Conservation (phyloP, 2,888 invertebrate genomes). For the Masnerella sp. region DNA sequence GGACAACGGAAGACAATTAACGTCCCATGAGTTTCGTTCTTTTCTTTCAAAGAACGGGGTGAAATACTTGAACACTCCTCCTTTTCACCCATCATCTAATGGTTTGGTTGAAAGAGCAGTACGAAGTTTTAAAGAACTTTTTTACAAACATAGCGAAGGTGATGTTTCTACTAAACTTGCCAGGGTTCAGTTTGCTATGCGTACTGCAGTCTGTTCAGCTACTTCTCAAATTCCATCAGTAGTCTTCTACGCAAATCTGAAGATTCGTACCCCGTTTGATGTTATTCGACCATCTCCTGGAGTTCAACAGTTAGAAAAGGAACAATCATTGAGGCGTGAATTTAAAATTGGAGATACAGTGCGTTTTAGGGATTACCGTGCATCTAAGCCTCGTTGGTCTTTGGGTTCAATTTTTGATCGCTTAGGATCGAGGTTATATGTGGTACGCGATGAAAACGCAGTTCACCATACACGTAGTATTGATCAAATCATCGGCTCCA, state of each 20-base stretch:
- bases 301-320: neutral
- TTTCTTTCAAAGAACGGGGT: conserved; percentile 11
- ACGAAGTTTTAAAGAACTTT: conserved; percentile 11
- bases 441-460: neutral
- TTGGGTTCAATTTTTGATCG: neutral
- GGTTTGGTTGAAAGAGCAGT: conserved; percentile 8
- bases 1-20: neutral
- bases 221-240: neutral
- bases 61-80: conserved; percentile 11
- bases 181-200: conserved; percentile 18
- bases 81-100: conserved; percentile 16
- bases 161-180: conserved; percentile 7
- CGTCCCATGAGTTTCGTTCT: neutral
- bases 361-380: neutral
- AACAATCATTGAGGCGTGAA: no score
- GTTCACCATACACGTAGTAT: neutral
- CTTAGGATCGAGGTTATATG: neutral
- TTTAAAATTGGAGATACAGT: neutral
- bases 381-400: neutral
- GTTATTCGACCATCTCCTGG: neutral
- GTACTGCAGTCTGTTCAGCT: neutral
- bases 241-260: conserved; percentile 1
- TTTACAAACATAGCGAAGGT: neutral
- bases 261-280: neutral
- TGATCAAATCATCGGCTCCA: neutral